Evolutionary conservation across 53 echinoderm and acorn worm genomes (phyloP), one percentile per base, ranked within the genome.

Genomic region (Arbacia lixula): DNA sequence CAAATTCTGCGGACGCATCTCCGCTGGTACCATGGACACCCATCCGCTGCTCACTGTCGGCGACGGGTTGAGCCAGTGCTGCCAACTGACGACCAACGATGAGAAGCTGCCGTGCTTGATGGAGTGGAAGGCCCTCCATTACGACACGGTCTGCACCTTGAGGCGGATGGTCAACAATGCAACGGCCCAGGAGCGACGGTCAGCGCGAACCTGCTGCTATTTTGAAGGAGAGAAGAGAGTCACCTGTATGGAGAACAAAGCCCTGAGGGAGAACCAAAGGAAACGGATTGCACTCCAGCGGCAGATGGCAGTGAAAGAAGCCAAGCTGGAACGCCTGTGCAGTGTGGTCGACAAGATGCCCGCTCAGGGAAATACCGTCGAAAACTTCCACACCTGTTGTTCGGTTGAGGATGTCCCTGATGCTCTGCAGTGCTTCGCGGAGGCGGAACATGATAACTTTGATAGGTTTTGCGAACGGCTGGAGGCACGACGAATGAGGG

Each of bases 341-440:
- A 36, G 36, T 12, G 36, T 55, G 34, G 57, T 76, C 8, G 76
- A 76, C 3, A 21, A 39, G 8, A 36, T 56, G 56, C 38, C 16
- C 14, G 51, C 27, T 30, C 49, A 25, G 1, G 73, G 25, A n/a
- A 36, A 36, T 6, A 29, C 46, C 49, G 10, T 6, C 30, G 68
- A 68, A 10, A 36, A 76, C 24, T 36, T 32, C 20, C 33, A 76
- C 20, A 76, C 76, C 1, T 76, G 76, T 37, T 76, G 76, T 37
- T 20, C 20, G 22, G 34, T 76, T 9, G 76, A 76, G n/a, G 38
- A 56, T 2, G 38, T 36, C 3, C 35, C 31, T 21, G 76, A 76
- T 17, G 54, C 76, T 12, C 36, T 76, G 56, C 5, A 19, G 35
- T 76, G 76, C 30, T 76, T 76, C 38, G 36, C 32, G 12, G 76